A percentile compares a stretch with the other conserved stretches of the same genome.
These are phyloP conservation scores for Cervus canadensis DNA, from an alignment of 2,113 vertebrate genomes.

Conservation along the genomic window DNA sequence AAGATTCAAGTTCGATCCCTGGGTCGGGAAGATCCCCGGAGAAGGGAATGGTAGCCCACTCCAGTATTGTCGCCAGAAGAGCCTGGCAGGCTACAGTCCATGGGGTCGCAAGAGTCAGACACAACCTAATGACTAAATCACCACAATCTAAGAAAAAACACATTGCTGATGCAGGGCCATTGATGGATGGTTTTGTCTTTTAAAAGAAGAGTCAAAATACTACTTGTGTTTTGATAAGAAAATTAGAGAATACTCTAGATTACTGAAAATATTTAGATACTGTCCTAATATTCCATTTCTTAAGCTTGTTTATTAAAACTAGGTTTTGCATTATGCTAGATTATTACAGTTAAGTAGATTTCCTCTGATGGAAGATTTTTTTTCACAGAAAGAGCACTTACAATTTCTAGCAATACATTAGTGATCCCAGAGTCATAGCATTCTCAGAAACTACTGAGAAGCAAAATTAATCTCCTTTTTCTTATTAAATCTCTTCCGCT, in stretches of 20 bases:
- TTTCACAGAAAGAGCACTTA: neutral
- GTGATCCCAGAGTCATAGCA: neutral
- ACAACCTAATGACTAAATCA: neutral
- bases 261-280: neutral
- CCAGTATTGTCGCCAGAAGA: neutral
- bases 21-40: neutral
- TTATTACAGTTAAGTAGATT: conserved; percentile 35
- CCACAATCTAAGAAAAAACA: neutral
- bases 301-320: conserved; percentile 49
- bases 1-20: neutral
- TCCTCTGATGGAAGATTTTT: conserved; percentile 38
- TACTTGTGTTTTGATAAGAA: conserved; percentile 11
- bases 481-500: conserved; percentile 29
- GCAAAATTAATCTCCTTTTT: conserved; percentile 12
- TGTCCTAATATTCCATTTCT: neutral
- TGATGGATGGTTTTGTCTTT: conserved; percentile 38
- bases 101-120: neutral
- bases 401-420: neutral
- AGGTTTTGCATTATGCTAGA: neutral
- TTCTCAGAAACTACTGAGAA: neutral
- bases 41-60: neutral
- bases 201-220: conserved; percentile 36
- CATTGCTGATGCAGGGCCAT: neutral
- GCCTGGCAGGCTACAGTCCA: neutral
- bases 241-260: neutral